phyloP scores from a whole-genome alignment of 2,888 invertebrate species.

The Dryomyza anilis region DNA sequence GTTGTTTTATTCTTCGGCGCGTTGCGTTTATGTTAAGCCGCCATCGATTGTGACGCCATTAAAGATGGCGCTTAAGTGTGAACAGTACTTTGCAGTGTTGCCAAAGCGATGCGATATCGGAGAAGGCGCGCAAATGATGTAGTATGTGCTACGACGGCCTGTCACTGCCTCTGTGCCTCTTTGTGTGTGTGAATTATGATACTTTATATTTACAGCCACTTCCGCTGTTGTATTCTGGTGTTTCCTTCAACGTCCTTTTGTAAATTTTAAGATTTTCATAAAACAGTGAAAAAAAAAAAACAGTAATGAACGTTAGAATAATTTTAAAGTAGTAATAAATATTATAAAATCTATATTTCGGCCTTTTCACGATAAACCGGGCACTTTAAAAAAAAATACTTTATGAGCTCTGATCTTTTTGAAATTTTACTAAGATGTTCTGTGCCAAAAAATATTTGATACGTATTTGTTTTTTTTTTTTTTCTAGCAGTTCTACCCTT shows the following conservation, averaged over 20 bases:
- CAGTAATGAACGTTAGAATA: too few species aligned
- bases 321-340: too few species aligned
- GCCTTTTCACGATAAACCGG: too few species aligned
- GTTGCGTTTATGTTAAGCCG: slow-evolving; percentile 5
- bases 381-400: too few species aligned
- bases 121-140: not conserved
- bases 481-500: too few species aligned
- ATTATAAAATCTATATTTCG: too few species aligned
- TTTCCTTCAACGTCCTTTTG: not conserved
- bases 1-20: not conserved
- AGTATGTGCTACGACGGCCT: not conserved
- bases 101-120: too few species aligned
- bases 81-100: too few species aligned
- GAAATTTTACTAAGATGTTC: too few species aligned
- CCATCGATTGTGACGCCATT: slow-evolving; percentile 11
- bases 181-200: not conserved
- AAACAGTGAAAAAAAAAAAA: not conserved
- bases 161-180: not conserved
- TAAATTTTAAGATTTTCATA: not conserved
- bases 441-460: too few species aligned
- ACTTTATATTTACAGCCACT: slow-evolving; percentile 1
- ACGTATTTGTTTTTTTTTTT: too few species aligned
- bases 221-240: not conserved
- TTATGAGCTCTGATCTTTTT: too few species aligned
- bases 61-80: slow-evolving; percentile 10